Base-by-base conservation (phyloP, 2,888 invertebrate species). In the Rotaria socialis region DNA sequence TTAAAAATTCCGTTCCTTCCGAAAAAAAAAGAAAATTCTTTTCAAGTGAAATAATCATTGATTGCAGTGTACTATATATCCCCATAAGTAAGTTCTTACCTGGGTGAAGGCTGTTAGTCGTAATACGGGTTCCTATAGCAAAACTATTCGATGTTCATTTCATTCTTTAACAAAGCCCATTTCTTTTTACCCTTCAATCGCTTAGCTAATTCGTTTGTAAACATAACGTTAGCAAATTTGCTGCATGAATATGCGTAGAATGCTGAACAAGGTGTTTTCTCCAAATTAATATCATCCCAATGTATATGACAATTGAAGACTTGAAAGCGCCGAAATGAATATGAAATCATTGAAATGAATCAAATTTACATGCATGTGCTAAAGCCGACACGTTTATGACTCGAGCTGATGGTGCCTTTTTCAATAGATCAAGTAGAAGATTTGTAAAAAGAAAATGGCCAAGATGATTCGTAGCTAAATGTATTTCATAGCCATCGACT, bases 211-310 rank as follows among this genome's bases (percentile, higher is more conserved):
- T 90, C 90, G 85, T 89, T 88, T 16, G 90, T 89, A 89, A 90
- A 91, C 43, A 90, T 87, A 52, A 90, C 88, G 87, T 90, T 90
- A 43, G 91, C 91, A 35, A 91, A 88, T 88, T 91, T 91, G 87
- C 90, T 90, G 87, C 89, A 90, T 67, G 88, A 88, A 87, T 91
- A 91, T 8, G 90, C 90, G 10, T 75, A 85, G n/a, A 86, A 87
- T 35, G 88, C 87, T 55, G 89, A 88, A 88, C 91, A 91, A 4
- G 85, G 85, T 11, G n/a, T 10, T 35, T 88, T 88, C 1, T 88
- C 88, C 87, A 89, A 88, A 87, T 90, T 91, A 55, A 91, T 87
- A 88, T 91, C 90, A 14, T 89, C 89, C 88, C 90, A 90, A 87
- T 91, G 89, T 27, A 91, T 90, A 22, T 86, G 86, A 47, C 89